Conservation (phyloP, 1,140 invertebrate species). For the Harpegnathos saltator region DNA sequence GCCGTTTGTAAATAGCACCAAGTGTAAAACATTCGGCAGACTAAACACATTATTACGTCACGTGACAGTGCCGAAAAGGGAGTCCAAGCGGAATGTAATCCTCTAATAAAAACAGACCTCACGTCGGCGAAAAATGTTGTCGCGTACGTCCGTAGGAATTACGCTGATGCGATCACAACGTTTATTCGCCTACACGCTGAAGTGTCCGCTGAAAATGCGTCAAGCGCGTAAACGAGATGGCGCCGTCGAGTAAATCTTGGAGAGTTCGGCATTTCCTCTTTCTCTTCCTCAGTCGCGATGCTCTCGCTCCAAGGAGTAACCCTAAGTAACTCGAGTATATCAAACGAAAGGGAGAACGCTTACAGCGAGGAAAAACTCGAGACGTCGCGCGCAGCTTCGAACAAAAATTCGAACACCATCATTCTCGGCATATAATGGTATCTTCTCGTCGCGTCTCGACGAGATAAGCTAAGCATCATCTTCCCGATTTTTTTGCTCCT, state of each 20-base stretch:
- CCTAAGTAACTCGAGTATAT: slow-evolving; percentile 4
- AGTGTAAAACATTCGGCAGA: slow-evolving; percentile 66
- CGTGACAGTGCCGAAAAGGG: slow-evolving; percentile 46
- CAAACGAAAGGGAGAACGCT: slow-evolving; percentile 39
- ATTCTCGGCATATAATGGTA: slow-evolving; percentile 42
- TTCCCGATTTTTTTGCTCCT: slow-evolving; percentile 66
- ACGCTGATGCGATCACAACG: slow-evolving; percentile 52
- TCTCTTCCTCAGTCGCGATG: background rate
- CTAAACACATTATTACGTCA: slow-evolving; percentile 68
- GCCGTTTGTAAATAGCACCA: slow-evolving; percentile 67
- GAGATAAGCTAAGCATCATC: slow-evolving; percentile 73
- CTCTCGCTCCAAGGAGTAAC: background rate
- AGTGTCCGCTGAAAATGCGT: background rate
- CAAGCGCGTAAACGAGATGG: background rate
- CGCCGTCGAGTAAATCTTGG: too few relatives aligned
- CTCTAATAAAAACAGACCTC: slow-evolving; percentile 40
- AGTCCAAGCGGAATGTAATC: slow-evolving; percentile 50
- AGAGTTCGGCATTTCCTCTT: too few relatives aligned
- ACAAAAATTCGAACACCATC: slow-evolving; percentile 74
- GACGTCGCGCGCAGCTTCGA: slow-evolving; percentile 39
- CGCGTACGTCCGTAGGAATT: slow-evolving; percentile 25
- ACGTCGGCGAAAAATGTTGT: slow-evolving; percentile 47
- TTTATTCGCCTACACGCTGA: slow-evolving; percentile 10
- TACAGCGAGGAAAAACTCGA: slow-evolving; percentile 42
- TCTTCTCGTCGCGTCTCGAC: slow-evolving; percentile 67